Evolutionary conservation across 2,797 vertebrate genomes (phyloP).

Genomic region (Distichodus sexfasciatus): DNA sequence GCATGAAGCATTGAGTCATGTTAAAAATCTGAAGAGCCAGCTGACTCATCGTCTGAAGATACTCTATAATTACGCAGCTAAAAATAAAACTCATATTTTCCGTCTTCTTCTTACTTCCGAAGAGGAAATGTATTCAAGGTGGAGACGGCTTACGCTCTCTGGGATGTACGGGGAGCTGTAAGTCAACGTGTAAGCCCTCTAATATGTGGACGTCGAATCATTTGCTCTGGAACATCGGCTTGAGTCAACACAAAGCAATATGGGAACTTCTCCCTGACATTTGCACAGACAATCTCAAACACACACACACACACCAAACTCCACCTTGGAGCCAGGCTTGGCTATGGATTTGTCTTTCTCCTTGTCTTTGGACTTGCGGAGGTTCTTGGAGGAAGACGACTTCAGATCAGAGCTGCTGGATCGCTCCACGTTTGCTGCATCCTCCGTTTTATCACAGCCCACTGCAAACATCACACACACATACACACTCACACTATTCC

Average conservation of each 20-base stretch:
- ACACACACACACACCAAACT: slow-evolving; percentile 50
- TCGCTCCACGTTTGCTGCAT: slow-evolving; percentile 52
- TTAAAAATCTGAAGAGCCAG: neutral
- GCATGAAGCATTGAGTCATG: neutral
- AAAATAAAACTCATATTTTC: slow-evolving; percentile 25
- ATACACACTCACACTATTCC: no score
- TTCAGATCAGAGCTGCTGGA: slow-evolving; percentile 65
- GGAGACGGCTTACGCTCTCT: neutral
- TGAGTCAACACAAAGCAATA: neutral
- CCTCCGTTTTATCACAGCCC: slow-evolving; percentile 64
- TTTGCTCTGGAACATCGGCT: neutral
- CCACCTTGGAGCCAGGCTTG: slow-evolving; percentile 61
- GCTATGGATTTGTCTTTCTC: slow-evolving; percentile 68
- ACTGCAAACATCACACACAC: slow-evolving; percentile 44
- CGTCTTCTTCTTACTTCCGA: neutral
- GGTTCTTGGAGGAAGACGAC: slow-evolving; percentile 62
- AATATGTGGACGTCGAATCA: neutral
- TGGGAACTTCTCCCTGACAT: slow-evolving; percentile 6
- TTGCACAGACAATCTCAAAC: slow-evolving; percentile 2
- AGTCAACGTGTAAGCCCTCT: neutral
- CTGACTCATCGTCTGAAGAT: slow-evolving; percentile 25
- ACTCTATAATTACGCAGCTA: slow-evolving; percentile 9
- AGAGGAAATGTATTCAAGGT: neutral
- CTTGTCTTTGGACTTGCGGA: slow-evolving; percentile 71
- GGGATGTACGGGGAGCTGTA: neutral